Percentiles rank a stretch among this genome's conserved stretches.
Conservation (phyloP, 2,113 vertebrate species). For the Pavo muticus region DNA sequence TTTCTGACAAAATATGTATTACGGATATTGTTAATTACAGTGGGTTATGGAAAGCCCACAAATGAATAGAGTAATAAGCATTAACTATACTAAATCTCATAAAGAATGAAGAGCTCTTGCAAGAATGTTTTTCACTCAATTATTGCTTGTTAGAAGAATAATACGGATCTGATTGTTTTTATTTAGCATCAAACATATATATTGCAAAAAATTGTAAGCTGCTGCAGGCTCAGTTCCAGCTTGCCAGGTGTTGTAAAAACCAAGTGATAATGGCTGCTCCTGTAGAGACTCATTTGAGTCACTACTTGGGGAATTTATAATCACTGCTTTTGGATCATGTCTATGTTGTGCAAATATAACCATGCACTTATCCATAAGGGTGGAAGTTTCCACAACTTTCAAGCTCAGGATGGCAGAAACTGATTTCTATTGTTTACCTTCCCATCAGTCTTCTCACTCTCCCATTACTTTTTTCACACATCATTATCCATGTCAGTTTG, state of each 20-base stretch:
- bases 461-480: not conserved
- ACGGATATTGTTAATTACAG: not conserved
- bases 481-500: not conserved
- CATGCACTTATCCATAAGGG: not conserved
- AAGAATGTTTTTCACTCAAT: not conserved
- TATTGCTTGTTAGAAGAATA: not conserved
- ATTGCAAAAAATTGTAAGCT: not conserved
- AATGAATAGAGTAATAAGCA: not conserved
- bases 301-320: not conserved
- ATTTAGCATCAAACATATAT: not conserved
- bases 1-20: not conserved
- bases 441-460: not conserved
- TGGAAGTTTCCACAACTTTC: not conserved
- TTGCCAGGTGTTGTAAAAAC: not conserved
- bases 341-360: not conserved
- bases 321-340: not conserved
- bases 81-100: not conserved
- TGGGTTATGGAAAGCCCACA: not conserved
- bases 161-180: not conserved
- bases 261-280: not conserved
- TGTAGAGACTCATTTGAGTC: not conserved
- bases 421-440: not conserved
- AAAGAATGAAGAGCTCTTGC: not conserved
- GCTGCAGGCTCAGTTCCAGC: not conserved
- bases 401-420: not conserved